phyloP scores from a whole-genome alignment of 2,113 vertebrate genomes.

The Scolopax mira region DNA sequence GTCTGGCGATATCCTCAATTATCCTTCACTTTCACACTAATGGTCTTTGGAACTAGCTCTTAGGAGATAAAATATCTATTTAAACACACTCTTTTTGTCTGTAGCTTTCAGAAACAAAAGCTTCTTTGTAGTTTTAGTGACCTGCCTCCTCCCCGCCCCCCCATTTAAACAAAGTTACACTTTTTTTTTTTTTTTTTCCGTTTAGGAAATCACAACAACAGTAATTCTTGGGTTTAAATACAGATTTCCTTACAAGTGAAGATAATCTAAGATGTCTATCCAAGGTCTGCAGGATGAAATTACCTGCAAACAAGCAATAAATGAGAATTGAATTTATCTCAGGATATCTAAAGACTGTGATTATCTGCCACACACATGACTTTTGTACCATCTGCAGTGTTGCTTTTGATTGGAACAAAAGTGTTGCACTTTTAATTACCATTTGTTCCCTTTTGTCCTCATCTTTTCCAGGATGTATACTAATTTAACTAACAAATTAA shows the following conservation, averaged over 20 bases:
- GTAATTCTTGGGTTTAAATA: neutral
- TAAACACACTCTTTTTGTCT: neutral
- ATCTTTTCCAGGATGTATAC: neutral
- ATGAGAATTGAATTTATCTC: constrained; percentile 3
- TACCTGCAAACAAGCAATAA: neutral
- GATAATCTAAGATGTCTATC: neutral
- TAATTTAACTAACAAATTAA: neutral
- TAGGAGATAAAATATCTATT: neutral
- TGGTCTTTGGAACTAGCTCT: neutral
- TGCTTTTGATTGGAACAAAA: neutral
- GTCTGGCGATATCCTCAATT: neutral
- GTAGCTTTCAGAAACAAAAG: neutral
- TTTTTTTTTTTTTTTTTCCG: neutral
- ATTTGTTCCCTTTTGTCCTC: neutral
- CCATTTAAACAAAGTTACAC: neutral
- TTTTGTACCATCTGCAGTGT: neutral
- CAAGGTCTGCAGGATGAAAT: neutral
- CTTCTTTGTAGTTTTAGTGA: neutral
- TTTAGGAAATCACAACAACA: neutral
- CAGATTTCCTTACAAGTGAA: neutral
- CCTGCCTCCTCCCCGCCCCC: neutral
- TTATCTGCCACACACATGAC: neutral
- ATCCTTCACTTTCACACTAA: neutral
- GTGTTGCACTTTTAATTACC: neutral
- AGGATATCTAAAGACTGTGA: neutral